These are phyloP conservation scores for Poecilia latipinna DNA, from an alignment of 2,113 vertebrate species.

Conservation along the genomic window DNA sequence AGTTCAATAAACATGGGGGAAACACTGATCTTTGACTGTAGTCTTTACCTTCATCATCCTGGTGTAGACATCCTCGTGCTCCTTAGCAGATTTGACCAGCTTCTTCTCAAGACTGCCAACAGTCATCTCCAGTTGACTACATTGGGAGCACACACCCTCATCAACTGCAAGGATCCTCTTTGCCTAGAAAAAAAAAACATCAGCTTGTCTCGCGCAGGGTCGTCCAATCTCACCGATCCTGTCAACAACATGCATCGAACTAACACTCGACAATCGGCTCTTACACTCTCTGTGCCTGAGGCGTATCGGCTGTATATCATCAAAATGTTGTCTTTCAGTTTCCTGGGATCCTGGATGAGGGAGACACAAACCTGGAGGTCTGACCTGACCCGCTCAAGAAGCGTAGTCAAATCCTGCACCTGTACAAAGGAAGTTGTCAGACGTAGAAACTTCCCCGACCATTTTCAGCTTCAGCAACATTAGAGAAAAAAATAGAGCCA, in stretches of 20 bases:
- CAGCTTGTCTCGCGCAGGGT: background rate
- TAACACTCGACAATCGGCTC: slow-evolving; percentile 34
- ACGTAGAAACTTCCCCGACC: too few species aligned
- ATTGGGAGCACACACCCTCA: slow-evolving; percentile 79
- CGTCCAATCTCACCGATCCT: too few species aligned
- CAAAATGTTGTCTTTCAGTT: slow-evolving; percentile 83
- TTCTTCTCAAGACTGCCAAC: slow-evolving; percentile 84
- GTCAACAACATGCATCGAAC: too few species aligned
- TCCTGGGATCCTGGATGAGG: slow-evolving; percentile 86
- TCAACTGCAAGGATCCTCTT: slow-evolving; percentile 78
- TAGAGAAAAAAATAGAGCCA: too few species aligned
- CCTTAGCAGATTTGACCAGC: slow-evolving; percentile 80
- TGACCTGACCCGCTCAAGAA: slow-evolving; percentile 84
- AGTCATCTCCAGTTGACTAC: slow-evolving; percentile 85
- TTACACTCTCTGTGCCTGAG: slow-evolving; percentile 83
- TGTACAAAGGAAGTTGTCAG: slow-evolving; percentile 53
- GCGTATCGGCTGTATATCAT: slow-evolving; percentile 83
- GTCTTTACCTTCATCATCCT: slow-evolving; percentile 86
- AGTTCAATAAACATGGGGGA: too few species aligned
- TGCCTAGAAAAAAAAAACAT: slow-evolving; percentile 72
- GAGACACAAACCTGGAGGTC: slow-evolving; percentile 87
- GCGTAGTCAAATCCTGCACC: slow-evolving; percentile 82
- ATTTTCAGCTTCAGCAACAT: too few species aligned
- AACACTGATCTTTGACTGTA: background rate
- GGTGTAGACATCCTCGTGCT: slow-evolving; percentile 80